Percentiles rank a stretch among this genome's conserved stretches.
Conservation (phyloP, 2,113 vertebrate species). For the Aspidoscelis tigris region DNA sequence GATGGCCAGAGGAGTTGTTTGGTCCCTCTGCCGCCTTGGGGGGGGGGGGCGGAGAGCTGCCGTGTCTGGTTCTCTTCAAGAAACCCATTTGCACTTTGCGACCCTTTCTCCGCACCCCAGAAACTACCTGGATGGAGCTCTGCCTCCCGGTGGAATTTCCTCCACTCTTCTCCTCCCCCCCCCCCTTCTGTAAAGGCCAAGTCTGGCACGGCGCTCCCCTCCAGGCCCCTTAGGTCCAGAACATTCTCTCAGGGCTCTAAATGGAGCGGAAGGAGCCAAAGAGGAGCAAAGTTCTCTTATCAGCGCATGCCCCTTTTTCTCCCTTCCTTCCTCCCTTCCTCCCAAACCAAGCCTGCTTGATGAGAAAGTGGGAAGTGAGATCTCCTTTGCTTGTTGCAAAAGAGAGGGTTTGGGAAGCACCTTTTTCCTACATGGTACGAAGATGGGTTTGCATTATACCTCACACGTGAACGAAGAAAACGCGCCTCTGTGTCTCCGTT, state of each 20-base stretch:
- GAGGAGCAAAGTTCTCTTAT: neutral
- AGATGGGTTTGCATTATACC: neutral
- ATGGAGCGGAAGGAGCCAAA: fast-evolving
- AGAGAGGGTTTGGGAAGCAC: neutral
- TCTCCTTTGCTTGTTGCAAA: neutral
- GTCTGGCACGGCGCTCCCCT: conserved; percentile 41
- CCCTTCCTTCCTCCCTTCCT: no score
- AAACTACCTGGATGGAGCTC: neutral
- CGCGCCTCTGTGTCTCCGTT: neutral
- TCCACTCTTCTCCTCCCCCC: neutral
- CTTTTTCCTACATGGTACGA: fast-evolving
- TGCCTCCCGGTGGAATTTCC: neutral
- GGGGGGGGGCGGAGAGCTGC: neutral
- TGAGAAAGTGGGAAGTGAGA: fast-evolving
- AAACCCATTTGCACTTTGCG: neutral
- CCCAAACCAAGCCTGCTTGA: neutral
- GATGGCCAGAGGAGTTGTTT: neutral
- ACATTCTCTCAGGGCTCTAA: no score
- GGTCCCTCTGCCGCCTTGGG: neutral
- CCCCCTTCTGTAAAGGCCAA: neutral
- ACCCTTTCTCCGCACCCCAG: fast-evolving
- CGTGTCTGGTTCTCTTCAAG: fast-evolving
- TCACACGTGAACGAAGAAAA: fast-evolving
- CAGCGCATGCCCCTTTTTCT: no score
- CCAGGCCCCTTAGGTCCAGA: neutral